Conservation (phyloP, 2,113 vertebrate species). For the Nannospalax galili region DNA sequence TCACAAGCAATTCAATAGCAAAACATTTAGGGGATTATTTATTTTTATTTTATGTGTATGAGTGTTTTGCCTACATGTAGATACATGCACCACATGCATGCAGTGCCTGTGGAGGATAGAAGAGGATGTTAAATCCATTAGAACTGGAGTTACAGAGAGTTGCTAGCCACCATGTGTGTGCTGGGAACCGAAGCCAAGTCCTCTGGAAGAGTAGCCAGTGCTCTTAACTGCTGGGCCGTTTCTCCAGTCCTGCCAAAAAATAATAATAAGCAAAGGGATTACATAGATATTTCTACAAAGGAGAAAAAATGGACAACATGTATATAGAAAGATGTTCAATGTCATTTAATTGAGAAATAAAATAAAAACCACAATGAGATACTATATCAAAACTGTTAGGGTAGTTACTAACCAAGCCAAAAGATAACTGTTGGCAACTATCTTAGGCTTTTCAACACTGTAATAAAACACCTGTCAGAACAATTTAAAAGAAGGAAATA, state of each 20-base stretch:
- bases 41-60: too few species aligned
- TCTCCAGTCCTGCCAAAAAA: too few species aligned
- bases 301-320: not conserved
- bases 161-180: too few species aligned
- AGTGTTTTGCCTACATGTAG: too few species aligned
- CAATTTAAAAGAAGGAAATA: not conserved
- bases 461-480: not conserved
- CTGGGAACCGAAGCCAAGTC: too few species aligned
- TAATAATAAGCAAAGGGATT: not conserved
- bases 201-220: too few species aligned
- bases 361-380: not conserved
- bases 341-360: constrained; percentile 9
- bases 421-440: not conserved
- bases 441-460: not conserved
- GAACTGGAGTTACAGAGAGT: too few species aligned
- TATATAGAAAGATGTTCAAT: not conserved
- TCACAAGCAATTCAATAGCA: not conserved
- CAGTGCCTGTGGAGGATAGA: too few species aligned
- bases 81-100: too few species aligned
- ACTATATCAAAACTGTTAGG: not conserved
- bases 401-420: not conserved
- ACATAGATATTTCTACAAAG: not conserved
- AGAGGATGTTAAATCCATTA: too few species aligned
- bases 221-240: too few species aligned
- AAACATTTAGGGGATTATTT: not conserved